Evolutionary conservation across 2,888 invertebrate species (phyloP), one percentile per base, ranked within the genome.

Genomic region (Brachypterus glaber): DNA sequence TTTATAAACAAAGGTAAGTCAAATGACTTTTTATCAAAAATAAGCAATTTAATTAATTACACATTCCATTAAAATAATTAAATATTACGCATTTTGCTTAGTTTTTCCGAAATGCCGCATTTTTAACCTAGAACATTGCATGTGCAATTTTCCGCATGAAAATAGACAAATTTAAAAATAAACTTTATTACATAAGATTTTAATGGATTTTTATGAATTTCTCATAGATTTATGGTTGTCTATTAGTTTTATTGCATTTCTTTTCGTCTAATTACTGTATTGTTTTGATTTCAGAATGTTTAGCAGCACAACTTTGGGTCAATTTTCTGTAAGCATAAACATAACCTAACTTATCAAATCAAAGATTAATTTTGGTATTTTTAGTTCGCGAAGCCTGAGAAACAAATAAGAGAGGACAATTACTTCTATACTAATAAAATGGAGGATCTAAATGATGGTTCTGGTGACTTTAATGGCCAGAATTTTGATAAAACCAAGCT

Each of bases 401-500:
- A 11, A 11, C 4, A 9, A 4, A 5, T 11, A 5, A 27, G 12
- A 4, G 12, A 9, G 8, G 27, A 27, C 5, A 27, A n/a, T n/a
- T n/a, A n/a, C n/a, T n/a, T n/a, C 12, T 11, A 27, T 13, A 27
- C 7, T 11, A 27, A 11, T 27, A 27, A 27, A 5, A 27, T 11
- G 27, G n/a, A n/a, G n/a, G 27, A 27, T 16, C 37, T 36, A 3
- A 52, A 53, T 38, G 49, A 48, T 39, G 63, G 63, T 3, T 58
- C 62, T 21, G 64, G 64, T 3, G 64, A 64, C 40, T 52, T 48
- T 39, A 50, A 48, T 36, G 15, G 15, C 8, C 44, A 47, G 8
- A 50, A 52, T 17, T 33, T 57, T 18, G 65, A 65, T 45, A 63
- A 59, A 46, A 88, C 88, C 40, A 93, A 93, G 70, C 75, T 95